Base-by-base conservation (phyloP, 2,113 vertebrate species). In the Zosterops hypoxanthus region DNA sequence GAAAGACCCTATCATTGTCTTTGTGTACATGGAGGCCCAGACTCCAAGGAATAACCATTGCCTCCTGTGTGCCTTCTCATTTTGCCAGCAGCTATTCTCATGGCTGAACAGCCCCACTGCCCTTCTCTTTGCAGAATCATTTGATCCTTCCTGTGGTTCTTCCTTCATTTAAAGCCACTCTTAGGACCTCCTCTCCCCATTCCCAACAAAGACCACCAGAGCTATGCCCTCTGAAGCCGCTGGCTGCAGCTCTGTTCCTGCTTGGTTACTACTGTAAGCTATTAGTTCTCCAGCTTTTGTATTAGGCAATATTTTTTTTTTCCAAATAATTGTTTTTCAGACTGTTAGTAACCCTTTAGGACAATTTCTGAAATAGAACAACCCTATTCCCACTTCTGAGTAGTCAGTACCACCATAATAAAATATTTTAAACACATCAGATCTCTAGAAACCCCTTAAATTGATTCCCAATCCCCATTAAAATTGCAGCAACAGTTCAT, bases 401-500 rank as follows among this genome's bases (percentile, higher is more conserved):
- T 33, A 65, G 33, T 18, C 29, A 69, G 31, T 76, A 65, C 34
- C 21, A 59, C 28, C 14, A 12, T 7, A 87, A 72, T 53, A 85
- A 84, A 69, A 31, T 69, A 85, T 33, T 85, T 72, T 34, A 50
- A 85, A 47, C 28, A 46, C 19, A 72, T 75, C 59, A 65, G 52
- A 33, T 57, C 66, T 89, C 70, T 53, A 82, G 59, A 90, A 91
- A 82, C 19, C 41, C 41, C 41, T 69, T 65, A 41, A 82, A 57
- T 21, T 3, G 0, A 7, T 76, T 94, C 59, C 47, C 11, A 92
- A 25, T 75, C 17, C 25, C 65, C 18, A 1, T 69, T 82, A 79
- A 90, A 95, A 91, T 11, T 72, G 29, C 33, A 79, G 46, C 59
- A 90, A 75, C 70, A n/a, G 78, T 76, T 95, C 78, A 75, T 63